These are phyloP conservation scores for Drosophila helvetica DNA, from an alignment of 2,888 invertebrate genomes.

Conservation along the genomic window DNA sequence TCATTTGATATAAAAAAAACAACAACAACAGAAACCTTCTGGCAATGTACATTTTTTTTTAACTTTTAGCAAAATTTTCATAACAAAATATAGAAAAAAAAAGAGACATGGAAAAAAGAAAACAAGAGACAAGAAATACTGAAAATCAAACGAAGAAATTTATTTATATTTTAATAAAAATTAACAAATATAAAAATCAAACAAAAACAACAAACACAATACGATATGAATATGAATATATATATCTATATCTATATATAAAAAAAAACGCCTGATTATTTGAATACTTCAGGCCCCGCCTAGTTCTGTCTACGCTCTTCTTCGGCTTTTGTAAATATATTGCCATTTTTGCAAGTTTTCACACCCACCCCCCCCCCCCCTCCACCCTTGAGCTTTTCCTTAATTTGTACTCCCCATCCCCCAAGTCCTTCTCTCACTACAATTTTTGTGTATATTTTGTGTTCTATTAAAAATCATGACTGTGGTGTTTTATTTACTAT, in stretches of 20 bases:
- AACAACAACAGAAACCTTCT: conserved; percentile 27
- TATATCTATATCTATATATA: conserved; percentile 9
- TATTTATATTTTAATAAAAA: conserved; percentile 68
- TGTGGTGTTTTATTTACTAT: conserved; percentile 82
- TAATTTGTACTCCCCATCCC: neutral
- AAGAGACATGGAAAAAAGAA: conserved; percentile 40
- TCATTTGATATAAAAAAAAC: neutral
- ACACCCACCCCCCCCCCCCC: conserved; percentile 31
- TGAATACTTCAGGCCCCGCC: neutral
- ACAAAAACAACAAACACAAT: conserved; percentile 2
- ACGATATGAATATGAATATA: neutral
- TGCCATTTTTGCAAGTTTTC: conserved; percentile 50
- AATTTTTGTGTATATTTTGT: conserved; percentile 56
- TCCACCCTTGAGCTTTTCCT: conserved; percentile 18
- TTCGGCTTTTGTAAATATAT: conserved; percentile 68
- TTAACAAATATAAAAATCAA: conserved; percentile 10
- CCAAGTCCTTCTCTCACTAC: neutral
- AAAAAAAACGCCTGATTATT: conserved; percentile 13
- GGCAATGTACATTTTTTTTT: conserved; percentile 41
- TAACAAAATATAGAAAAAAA: conserved; percentile 37
- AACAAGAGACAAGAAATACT: conserved; percentile 13
- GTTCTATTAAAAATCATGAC: conserved; percentile 70
- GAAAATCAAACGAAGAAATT: conserved; percentile 45
- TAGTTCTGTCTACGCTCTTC: conserved; percentile 8
- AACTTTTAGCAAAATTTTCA: conserved; percentile 60